Base-by-base conservation (phyloP, 2,113 vertebrate species). In the Narcine bancroftii region DNA sequence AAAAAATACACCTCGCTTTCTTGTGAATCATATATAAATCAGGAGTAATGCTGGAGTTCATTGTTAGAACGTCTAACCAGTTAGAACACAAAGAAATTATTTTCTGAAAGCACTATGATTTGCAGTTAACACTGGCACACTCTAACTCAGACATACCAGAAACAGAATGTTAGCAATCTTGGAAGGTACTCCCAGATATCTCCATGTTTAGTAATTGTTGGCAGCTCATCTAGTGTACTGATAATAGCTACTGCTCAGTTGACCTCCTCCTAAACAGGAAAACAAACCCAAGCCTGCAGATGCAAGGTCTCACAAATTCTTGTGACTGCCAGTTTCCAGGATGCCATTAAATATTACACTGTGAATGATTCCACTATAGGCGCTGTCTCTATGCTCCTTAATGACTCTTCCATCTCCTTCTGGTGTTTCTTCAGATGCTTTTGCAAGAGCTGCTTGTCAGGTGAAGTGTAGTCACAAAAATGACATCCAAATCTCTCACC, bases 341-440 rank as follows among this genome's bases (percentile, higher is more conserved):
- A 33, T 36, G 53, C 53, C 13, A 63, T 53, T 36, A 60, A 36
- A 87, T 15, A 3, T 10, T 36, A 15, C 2, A 17, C 13, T 60
- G 81, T 63, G 33, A 60, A 60, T 19, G 53, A 33, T n/a, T 87
- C 53, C 17, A 21, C 81, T 87, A 15, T 2, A 60, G 87, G 87
- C 36, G 87, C 17, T 36, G 66, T 89, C 65, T 87, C 92, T 50
- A 21, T 92, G 47, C 6, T 65, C 66, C 24, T 33, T 89, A 93
- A 71, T 63, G 87, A 92, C 81, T 79, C 50, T 92, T 93, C 50
- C 66, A 92, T 93, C 77, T 92, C 81, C 42, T 93, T 21, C 87
- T 96, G 96, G 45, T 94, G 94, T 92, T 95, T 95, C 92, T 93
- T 95, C 47, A 93, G 0, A 36, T 95, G 95, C 92, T 96, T 94